A percentile compares a stretch with the other conserved stretches of the same genome.
phyloP scores from a whole-genome alignment of 2,113 vertebrate species.

The Sclerurus mexicanus region DNA sequence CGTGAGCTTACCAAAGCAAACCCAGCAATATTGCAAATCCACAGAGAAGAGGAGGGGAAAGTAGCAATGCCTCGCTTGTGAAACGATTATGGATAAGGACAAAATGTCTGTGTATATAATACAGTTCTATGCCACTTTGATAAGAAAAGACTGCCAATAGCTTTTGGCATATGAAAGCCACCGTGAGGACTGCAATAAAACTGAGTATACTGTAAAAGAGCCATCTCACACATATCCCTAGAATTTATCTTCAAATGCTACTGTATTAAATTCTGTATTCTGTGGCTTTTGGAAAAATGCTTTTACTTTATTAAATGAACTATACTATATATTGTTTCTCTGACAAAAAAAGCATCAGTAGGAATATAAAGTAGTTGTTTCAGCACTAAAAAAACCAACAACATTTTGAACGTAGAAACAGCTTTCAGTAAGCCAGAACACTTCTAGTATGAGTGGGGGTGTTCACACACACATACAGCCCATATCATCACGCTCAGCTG shows the following conservation, averaged over 20 bases:
- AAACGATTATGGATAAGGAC: background rate
- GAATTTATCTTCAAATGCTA: background rate
- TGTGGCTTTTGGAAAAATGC: background rate
- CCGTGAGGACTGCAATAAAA: constrained; percentile 43
- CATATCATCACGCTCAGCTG: background rate
- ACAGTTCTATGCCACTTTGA: background rate
- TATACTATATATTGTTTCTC: constrained; percentile 34
- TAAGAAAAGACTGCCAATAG: background rate
- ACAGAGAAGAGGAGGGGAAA: background rate
- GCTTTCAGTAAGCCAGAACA: background rate
- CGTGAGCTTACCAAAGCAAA: background rate
- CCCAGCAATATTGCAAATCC: background rate
- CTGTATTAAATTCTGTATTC: constrained; percentile 31
- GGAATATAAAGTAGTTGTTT: constrained; percentile 14
- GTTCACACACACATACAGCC: background rate
- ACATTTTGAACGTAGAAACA: background rate
- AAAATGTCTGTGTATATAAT: background rate
- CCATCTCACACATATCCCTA: constrained; percentile 16
- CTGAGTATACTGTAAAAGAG: background rate
- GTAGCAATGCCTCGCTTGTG: background rate
- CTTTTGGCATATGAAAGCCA: constrained; percentile 21
- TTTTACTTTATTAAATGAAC: constrained; percentile 67
- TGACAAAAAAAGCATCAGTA: constrained; percentile 34
- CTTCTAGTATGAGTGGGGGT: background rate
- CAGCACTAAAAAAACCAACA: background rate